Evolutionary conservation across 2,888 invertebrate species (phyloP).

Genomic region (Agonopterix arenella): DNA sequence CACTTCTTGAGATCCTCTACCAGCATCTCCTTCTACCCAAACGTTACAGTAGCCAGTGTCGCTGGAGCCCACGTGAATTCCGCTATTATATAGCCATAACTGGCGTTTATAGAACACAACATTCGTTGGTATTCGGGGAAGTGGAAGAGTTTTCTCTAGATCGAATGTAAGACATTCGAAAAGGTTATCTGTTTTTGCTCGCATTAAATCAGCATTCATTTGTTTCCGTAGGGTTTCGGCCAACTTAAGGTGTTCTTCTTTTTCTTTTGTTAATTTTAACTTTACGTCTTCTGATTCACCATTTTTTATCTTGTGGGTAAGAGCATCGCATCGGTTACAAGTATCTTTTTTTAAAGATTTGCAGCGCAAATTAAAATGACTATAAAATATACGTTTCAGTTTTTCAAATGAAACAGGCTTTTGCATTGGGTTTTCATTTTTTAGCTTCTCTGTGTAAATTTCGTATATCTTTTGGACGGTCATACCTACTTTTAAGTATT

Average conservation of each 20-base stretch:
- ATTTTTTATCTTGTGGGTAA: conserved; percentile 4
- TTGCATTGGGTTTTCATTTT: conserved; percentile 1
- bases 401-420: conserved; percentile 10
- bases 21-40: conserved; percentile 14
- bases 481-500: conserved; percentile 4
- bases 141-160: conserved; percentile 14
- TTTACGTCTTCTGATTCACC: conserved; percentile 6
- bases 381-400: conserved; percentile 11
- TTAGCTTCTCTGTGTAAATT: neutral
- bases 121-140: conserved; percentile 15
- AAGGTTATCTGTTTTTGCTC: conserved; percentile 9
- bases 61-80: conserved; percentile 11
- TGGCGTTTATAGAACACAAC: conserved; percentile 15
- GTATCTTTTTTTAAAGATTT: conserved; percentile 9
- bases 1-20: conserved; percentile 15
- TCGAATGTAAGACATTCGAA: conserved; percentile 14
- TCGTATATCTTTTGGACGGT: conserved; percentile 6
- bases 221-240: conserved; percentile 11
- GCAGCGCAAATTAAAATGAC: conserved; percentile 12
- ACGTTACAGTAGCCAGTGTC: conserved; percentile 9
- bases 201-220: conserved; percentile 11
- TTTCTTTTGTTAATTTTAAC: conserved; percentile 1
- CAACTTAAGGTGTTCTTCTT: conserved; percentile 8
- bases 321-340: conserved; percentile 8
- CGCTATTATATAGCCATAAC: conserved; percentile 13